Evolutionary conservation across 2,797 vertebrate genomes (phyloP), one percentile per base, ranked within the genome.

Genomic region (Intellagama lesueurii): DNA sequence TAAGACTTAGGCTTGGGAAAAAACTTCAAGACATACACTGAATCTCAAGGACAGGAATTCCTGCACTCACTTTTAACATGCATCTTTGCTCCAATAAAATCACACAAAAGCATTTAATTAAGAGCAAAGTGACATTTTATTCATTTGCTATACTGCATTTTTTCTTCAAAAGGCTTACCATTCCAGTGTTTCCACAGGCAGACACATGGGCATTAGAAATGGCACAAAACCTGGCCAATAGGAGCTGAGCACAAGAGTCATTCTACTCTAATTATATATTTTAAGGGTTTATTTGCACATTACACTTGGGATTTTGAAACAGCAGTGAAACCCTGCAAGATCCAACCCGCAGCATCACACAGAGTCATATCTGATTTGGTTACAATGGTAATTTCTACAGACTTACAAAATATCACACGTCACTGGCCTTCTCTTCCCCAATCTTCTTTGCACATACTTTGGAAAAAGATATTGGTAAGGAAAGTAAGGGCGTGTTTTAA

Each of bases 61-160:
- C 56, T 89, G 40, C 17, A 28, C n/a, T 32, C 14, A 66, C 2
- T 85, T 64, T 49, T 56, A 32, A 69, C 32, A 52, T 32, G n/a
- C 8, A 69, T 73, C 17, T 69, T 49, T 30, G 32, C 26, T 66
- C 5, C 32, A 32, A 81, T 4, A 35, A 85, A 75, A 40, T 22
- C 52, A 86, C 52, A 56, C 1, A 6, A 79, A 32, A 28, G 0
- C 16, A 68, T 32, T 77, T 78, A 30, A 70, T 84, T 69, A 79
- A 89, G 24, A 81, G 32, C 78, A 75, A 26, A 60, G 6, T 64
- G n/a, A 26, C 5, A 66, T 84, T 84, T 84, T 70, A 79, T 84
- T 70, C 11, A 47, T 80, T 87, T 47, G 56, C 24, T 40, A 7
- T 17, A 6, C 47, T 24, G 11, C 40, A 47, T 32, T 26, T 28